Percentiles rank a stretch among this genome's conserved stretches.
These are phyloP conservation scores for Peucedramus taeniatus DNA, from an alignment of 2,113 vertebrate species.

Conservation along the genomic window DNA sequence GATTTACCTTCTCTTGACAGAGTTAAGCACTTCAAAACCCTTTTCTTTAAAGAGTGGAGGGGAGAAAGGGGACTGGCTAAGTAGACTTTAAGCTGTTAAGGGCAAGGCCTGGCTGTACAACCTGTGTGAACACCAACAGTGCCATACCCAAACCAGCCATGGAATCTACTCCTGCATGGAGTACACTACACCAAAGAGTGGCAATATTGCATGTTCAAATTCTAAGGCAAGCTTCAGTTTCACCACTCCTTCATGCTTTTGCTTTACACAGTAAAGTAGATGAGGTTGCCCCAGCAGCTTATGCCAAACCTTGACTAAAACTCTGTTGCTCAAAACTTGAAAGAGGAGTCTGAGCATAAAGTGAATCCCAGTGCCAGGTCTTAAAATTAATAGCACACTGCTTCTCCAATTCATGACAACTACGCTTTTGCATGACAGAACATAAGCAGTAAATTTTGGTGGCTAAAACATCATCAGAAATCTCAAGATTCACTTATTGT, in stretches of 20 bases:
- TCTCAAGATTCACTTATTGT: neutral
- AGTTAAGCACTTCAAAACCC: neutral
- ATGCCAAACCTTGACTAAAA: neutral
- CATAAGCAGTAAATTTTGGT: neutral
- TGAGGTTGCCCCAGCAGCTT: neutral
- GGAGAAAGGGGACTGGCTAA: neutral
- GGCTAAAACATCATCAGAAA: neutral
- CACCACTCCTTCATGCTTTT: neutral
- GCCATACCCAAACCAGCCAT: neutral
- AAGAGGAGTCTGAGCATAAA: neutral
- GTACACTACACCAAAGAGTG: neutral
- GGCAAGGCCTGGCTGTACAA: neutral
- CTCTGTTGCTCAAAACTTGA: neutral
- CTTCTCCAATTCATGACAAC: neutral
- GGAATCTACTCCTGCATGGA: neutral
- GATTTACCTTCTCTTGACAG: neutral
- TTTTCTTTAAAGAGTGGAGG: neutral
- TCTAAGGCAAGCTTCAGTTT: conserved; percentile 30
- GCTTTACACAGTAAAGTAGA: conserved; percentile 7
- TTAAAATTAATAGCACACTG: neutral
- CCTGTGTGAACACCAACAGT: neutral
- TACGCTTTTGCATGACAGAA: neutral
- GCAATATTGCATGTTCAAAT: neutral
- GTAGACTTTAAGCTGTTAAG: neutral
- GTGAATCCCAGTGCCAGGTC: neutral